Percentiles rank a stretch among this genome's conserved stretches.
phyloP scores from a whole-genome alignment of 2,113 vertebrate genomes.

The Notarius lentiginosus region DNA sequence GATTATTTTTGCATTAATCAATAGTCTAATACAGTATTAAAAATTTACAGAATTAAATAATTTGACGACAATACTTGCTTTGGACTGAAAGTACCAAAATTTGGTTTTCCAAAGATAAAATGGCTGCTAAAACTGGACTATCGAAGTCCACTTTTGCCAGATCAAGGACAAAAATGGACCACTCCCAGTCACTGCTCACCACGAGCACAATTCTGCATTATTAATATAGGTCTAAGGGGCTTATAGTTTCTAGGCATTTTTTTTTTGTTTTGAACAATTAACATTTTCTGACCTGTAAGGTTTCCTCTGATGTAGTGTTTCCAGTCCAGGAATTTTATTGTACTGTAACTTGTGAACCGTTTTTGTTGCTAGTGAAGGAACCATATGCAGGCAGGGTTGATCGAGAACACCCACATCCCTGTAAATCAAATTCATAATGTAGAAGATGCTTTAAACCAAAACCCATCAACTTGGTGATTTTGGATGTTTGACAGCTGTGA shows the following conservation, averaged over 20 bases:
- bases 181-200: background rate
- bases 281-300: constrained; percentile 8
- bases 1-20: background rate
- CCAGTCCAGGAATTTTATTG: background rate
- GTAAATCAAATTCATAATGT: background rate
- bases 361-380: constrained; percentile 19
- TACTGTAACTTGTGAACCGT: constrained; percentile 27
- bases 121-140: constrained; percentile 13
- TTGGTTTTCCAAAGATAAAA: constrained; percentile 43
- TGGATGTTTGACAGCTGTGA: background rate
- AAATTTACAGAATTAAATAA: constrained; percentile 2
- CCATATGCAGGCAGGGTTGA: background rate
- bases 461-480: constrained; percentile 1
- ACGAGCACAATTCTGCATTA: constrained; percentile 15
- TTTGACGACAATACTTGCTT: background rate
- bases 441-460: constrained; percentile 27
- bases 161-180: constrained; percentile 3
- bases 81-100: constrained; percentile 29
- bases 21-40: constrained; percentile 13
- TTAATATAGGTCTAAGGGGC: background rate
- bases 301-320: constrained; percentile 2
- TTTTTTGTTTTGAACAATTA: constrained; percentile 3
- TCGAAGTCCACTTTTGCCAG: background rate
- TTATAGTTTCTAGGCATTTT: constrained; percentile 5
- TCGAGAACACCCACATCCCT: background rate